Evolutionary conservation across 2,888 invertebrate species (phyloP), one percentile per base, ranked within the genome.

Genomic region (Troglohyphantes excavatus): DNA sequence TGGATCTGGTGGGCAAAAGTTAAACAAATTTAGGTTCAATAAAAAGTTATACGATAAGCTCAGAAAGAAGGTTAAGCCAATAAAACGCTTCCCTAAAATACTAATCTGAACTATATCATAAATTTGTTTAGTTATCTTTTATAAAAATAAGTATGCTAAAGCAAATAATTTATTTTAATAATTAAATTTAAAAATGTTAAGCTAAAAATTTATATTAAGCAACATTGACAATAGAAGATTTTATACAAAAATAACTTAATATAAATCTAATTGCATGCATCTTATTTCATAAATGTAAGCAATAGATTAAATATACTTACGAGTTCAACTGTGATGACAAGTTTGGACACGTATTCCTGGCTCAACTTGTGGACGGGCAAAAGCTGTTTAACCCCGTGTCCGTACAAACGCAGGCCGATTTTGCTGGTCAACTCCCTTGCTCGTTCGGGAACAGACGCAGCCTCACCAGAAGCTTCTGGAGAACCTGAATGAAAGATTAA

Each of bases 321-420:
- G 11, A 90, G 76, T 33, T 90, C 90, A 61, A 90, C 68, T 33
- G 81, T 76, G 21, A 85, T 73, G 27, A 75, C 39, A 17, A 90
- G 63, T 63, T 76, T 90, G 6, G 75, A 39, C 21, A 86, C 72
- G 68, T 81, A 81, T n/a, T 90, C 90, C 33, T 85, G 79, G 23
- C 85, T 75, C 5, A 85, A 19, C 39, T 68, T 81, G 27, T 90
- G 90, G 3, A 86, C 23, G n/a, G 65, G 59, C 19, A 81, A 29
- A 2, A 90, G 53, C 2, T 82, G 85, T 11, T 86, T 86, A 13
- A 86, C 67, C 7, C 85, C 76, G 76, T 90, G 90, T 1, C 76
- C 86, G 75, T 90, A 90, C 0, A 90, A 27, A 13, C 90, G 78
- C 3, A 75, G 33, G n/a, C 90, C 75, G 67, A 90, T 86, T 59